Conservation (phyloP, 2,113 vertebrate species). For the Meles meles region DNA sequence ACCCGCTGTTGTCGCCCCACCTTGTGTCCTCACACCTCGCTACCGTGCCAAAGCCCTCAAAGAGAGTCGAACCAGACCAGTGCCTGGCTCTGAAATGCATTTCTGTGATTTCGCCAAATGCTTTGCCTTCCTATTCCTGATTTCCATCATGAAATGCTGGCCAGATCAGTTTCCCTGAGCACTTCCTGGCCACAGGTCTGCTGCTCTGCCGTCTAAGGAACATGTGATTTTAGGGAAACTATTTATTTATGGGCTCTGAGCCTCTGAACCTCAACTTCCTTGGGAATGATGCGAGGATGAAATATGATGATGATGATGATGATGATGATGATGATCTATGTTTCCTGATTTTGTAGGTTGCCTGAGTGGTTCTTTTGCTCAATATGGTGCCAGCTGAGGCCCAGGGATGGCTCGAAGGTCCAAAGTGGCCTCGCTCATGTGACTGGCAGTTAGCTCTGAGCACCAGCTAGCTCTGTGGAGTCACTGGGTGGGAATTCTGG, state of each 20-base stretch:
- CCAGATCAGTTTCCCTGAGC: not conserved
- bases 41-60: not conserved
- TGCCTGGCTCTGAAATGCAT: not conserved
- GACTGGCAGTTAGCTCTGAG: not conserved
- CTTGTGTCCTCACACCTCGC: not conserved
- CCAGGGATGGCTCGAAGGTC: not conserved
- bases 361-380: not conserved
- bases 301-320: no score
- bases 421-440: not conserved
- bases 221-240: not conserved
- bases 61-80: not conserved
- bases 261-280: not conserved
- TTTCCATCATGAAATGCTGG: not conserved
- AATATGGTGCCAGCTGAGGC: not conserved
- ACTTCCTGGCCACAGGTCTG: no score
- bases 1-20: accelerated
- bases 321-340: not conserved
- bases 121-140: not conserved
- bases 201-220: not conserved
- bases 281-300: not conserved
- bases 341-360: not conserved
- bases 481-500: accelerated
- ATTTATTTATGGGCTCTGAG: not conserved
- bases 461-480: not conserved
- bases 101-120: not conserved